Conservation (phyloP, 2,797 vertebrate genomes). For the Sitta carolinensis region DNA sequence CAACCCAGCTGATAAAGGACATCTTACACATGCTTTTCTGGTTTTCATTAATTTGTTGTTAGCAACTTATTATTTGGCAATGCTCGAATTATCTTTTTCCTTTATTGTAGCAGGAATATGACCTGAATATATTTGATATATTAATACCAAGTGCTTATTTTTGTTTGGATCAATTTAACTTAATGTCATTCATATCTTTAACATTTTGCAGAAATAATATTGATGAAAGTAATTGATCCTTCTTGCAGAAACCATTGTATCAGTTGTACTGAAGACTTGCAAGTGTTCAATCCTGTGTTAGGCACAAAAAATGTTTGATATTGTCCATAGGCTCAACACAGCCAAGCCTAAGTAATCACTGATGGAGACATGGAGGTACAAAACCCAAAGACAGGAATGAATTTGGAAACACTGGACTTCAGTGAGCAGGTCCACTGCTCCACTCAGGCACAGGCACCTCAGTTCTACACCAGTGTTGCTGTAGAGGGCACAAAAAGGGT, state of each 20-base stretch:
- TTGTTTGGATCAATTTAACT: constrained; percentile 74
- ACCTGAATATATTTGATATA: background rate
- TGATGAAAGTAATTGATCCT: constrained; percentile 81
- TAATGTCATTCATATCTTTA: constrained; percentile 85
- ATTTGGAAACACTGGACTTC: background rate
- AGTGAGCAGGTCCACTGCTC: background rate
- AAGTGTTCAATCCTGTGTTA: background rate
- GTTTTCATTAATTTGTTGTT: background rate
- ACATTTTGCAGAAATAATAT: constrained; percentile 81
- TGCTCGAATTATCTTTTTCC: constrained; percentile 9
- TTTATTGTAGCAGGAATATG: background rate
- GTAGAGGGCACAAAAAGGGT: background rate
- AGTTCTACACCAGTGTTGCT: background rate
- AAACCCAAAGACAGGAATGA: background rate
- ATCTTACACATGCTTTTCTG: background rate
- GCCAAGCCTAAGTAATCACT: background rate
- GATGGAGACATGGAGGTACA: background rate
- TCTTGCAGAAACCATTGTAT: constrained; percentile 30
- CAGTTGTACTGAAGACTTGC: background rate
- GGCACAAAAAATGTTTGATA: background rate
- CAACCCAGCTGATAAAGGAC: background rate
- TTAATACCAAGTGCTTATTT: constrained; percentile 69
- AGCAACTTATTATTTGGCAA: constrained; percentile 5
- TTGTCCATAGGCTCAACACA: background rate
- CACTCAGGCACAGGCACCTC: background rate